Conservation (phyloP, 92 coral and sea anemone genomes). For the Porites divaricata region DNA sequence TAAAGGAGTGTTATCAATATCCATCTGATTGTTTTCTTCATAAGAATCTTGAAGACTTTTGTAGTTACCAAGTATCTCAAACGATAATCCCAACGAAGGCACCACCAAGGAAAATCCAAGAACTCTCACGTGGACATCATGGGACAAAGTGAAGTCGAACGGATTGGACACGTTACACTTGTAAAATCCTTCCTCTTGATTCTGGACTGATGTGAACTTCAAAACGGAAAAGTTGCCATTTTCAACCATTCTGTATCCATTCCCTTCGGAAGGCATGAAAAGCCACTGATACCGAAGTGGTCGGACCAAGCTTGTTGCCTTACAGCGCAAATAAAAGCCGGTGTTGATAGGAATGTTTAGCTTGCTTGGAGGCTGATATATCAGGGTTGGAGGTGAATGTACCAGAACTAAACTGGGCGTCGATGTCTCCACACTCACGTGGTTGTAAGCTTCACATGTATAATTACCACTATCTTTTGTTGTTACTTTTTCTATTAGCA, state of each 20-base stretch:
- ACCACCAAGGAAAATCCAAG: constrained; percentile 58
- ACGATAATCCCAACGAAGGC: constrained; percentile 44
- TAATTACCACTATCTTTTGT: constrained; percentile 67
- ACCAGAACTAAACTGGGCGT: constrained; percentile 63
- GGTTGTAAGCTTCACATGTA: constrained; percentile 74
- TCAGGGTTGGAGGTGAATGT: constrained; percentile 73
- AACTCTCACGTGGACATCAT: constrained; percentile 51
- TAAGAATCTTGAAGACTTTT: not conserved
- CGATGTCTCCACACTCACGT: constrained; percentile 62
- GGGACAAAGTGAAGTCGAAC: constrained; percentile 68
- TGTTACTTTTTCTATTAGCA: constrained; percentile 45
- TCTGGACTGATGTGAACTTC: constrained; percentile 27
- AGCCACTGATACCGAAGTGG: constrained; percentile 77
- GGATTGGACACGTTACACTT: constrained; percentile 67
- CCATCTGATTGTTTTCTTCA: not conserved
- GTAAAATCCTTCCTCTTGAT: constrained; percentile 65
- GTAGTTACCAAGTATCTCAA: constrained; percentile 16
- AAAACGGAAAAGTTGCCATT: constrained; percentile 60
- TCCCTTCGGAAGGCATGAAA: constrained; percentile 44
- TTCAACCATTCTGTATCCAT: constrained; percentile 27
- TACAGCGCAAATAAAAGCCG: constrained; percentile 57
- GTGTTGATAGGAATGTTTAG: constrained; percentile 50
- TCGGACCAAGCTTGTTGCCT: constrained; percentile 40
- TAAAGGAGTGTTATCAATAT: not conserved
- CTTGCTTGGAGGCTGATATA: constrained; percentile 60